Evolutionary conservation across 2,113 vertebrate species (phyloP), one percentile per base, ranked within the genome.

Genomic region (Typhlomys cinereus): DNA sequence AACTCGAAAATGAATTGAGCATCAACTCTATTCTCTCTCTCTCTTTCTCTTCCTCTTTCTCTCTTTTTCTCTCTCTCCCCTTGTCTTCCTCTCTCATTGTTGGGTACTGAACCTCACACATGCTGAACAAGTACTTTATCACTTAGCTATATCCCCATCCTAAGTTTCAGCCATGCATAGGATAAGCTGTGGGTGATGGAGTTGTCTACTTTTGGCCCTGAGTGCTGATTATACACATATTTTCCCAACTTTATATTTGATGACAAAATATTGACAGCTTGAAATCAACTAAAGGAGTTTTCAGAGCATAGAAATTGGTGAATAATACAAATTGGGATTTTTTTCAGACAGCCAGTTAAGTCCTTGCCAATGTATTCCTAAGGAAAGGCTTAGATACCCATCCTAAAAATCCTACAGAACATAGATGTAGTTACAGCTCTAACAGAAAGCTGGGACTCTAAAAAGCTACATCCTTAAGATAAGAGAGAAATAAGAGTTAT

Each of bases 311-410:
- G 61, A 67, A 62, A 85, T 7, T 70, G 83, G 20, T 39, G 67
- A 88, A 85, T 61, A 36, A 36, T 89, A 91, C 11, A 86, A 67
- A 90, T 70, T 21, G 14, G 20, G 10, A 66, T 64, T 67, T 36
- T 25, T 64, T 71, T 78, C 52, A 44, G 62, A 46, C 15, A 66
- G 31, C 15, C 46, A 93, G 21, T 89, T 82, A 85, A 62, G 50
- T 39, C 48, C 52, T n/a, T 91, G 57, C 31, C 75, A 82, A 75
- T 7, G 44, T 14, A 85, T 21, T 66, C 29, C 44, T 7, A 4
- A 91, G 6, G n/a, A 59, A 46, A 88, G 82, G 57, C 36, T 93
- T 74, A 59, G 66, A 89, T 12, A 80, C 10, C 84, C 80, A 88
- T 71, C n/a, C 2, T 18, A 81, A 36, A n/a, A 8, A 8, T 83